phyloP scores from a whole-genome alignment of 2,888 invertebrate genomes.

The Andricus curvator region DNA sequence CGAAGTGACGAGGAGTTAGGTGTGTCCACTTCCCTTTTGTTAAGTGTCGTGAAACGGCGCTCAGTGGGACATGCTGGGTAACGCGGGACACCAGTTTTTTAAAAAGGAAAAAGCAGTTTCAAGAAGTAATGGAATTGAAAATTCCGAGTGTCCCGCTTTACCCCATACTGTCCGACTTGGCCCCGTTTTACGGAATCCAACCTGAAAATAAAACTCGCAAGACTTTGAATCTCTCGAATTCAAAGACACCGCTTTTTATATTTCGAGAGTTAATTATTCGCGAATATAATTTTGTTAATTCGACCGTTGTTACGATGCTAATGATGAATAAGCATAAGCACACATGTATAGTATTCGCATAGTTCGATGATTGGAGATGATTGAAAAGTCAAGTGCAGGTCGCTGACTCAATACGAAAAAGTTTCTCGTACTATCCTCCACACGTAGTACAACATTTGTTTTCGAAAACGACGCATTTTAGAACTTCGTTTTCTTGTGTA shows the following conservation, averaged over 20 bases:
- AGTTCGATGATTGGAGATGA: constrained; percentile 48
- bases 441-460: constrained; percentile 16
- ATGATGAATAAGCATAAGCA: background rate
- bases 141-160: no score
- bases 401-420: constrained; percentile 61
- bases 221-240: background rate
- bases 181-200: background rate
- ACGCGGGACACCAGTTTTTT: no score
- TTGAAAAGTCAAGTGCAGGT: constrained; percentile 67
- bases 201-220: constrained; percentile 49
- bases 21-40: background rate
- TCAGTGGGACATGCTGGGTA: no score
- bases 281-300: constrained; percentile 68
- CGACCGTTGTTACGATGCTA: constrained; percentile 64
- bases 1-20: constrained; percentile 72
- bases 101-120: no score
- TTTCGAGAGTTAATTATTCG: constrained; percentile 71
- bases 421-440: constrained; percentile 44
- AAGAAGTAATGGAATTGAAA: no score
- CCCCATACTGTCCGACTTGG: no score
- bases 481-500: constrained; percentile 5
- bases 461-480: background rate
- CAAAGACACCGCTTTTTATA: constrained; percentile 62
- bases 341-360: constrained; percentile 27
- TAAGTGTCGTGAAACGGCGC: background rate